Percentiles rank a stretch among this genome's conserved stretches.
Conservation (phyloP, 2,888 invertebrate species). For the Anaspis maculata region DNA sequence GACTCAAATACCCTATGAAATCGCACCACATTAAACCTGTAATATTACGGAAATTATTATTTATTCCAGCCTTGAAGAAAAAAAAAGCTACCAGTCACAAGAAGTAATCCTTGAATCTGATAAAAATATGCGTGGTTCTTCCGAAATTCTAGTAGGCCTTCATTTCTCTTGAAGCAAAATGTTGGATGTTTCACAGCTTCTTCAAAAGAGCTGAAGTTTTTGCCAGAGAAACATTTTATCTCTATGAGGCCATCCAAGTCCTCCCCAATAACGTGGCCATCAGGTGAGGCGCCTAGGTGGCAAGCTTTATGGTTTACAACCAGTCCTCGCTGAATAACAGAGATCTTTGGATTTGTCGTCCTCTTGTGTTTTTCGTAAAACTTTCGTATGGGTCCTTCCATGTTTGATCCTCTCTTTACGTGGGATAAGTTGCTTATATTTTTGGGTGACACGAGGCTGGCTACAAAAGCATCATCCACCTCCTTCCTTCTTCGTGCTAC, state of each 20-base stretch:
- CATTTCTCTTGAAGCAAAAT: not conserved
- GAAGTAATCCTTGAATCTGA: not conserved
- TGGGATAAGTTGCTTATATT: not conserved
- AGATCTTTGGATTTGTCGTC: not conserved
- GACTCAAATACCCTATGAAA: not conserved
- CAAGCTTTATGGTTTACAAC: not conserved
- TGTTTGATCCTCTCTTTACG: not conserved
- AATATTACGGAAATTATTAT: not conserved
- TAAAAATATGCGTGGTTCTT: not conserved
- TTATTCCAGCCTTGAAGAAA: not conserved
- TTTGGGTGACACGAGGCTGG: not conserved
- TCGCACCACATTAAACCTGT: not conserved
- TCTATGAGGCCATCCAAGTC: not conserved
- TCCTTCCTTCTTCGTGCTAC: not conserved
- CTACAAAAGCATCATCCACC: not conserved
- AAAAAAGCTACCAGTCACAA: not conserved
- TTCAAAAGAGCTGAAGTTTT: not conserved
- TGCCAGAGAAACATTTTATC: not conserved
- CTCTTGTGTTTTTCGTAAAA: not conserved
- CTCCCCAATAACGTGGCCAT: not conserved
- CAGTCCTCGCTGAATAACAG: not conserved
- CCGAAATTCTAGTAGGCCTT: not conserved
- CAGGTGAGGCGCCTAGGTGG: not conserved
- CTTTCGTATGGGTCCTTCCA: not conserved
- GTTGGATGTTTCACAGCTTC: not conserved